These are phyloP conservation scores for Eptesicus fuscus DNA, from an alignment of 2,113 vertebrate genomes.

Conservation along the genomic window DNA sequence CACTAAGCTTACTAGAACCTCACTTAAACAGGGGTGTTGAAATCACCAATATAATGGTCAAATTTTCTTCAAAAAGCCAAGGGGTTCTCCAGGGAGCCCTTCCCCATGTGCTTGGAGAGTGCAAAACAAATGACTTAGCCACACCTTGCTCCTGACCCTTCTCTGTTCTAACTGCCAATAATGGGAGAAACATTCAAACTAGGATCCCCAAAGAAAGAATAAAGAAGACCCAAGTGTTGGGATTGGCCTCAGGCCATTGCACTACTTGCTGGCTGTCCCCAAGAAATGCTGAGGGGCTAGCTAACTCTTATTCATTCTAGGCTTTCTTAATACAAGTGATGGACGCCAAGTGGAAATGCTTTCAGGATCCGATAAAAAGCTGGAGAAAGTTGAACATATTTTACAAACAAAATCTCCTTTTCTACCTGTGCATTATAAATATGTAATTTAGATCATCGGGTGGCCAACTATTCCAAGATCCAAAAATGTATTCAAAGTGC, in stretches of 20 bases:
- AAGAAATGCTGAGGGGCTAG: neutral
- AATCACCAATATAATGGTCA: neutral
- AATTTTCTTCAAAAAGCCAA: neutral
- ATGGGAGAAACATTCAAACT: neutral
- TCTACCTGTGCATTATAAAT: constrained; percentile 21
- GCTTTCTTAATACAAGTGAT: neutral
- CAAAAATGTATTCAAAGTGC: neutral
- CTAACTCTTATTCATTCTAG: constrained; percentile 8
- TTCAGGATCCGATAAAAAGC: neutral
- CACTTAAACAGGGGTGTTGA: neutral
- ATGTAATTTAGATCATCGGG: neutral
- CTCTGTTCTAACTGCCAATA: neutral
- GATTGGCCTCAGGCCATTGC: neutral
- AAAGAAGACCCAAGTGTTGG: neutral
- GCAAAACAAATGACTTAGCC: neutral
- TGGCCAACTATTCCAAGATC: neutral
- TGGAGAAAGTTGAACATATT: neutral
- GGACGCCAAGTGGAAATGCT: neutral
- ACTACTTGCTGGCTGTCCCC: neutral
- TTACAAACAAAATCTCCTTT: neutral
- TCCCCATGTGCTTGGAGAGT: neutral
- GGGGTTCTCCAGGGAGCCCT: neutral
- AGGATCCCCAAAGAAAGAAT: neutral
- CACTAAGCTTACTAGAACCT: neutral
- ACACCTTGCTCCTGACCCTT: neutral